Base-by-base conservation (phyloP, 2,888 invertebrate species). In the Rotaria macrura region DNA sequence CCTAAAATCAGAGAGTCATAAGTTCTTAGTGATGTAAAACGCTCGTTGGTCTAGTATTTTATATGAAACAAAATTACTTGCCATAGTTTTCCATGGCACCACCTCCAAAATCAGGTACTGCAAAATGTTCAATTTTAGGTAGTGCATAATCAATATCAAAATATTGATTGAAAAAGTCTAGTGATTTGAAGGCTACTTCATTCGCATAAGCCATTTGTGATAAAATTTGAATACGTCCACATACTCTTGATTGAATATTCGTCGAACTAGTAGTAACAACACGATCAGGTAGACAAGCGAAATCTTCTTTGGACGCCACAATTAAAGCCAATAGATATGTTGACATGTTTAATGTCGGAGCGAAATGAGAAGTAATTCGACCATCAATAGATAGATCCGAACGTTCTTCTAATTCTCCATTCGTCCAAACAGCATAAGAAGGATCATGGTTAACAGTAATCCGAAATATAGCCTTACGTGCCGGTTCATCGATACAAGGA, bases 321-420 rank as follows among this genome's bases (percentile, higher is more conserved):
- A 96, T 95, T 90, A 97, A 95, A 88, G 95, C 95, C 0, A 94
- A 94, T 25, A 97, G 91, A 89, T 97, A 97, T 0, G 96, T 96
- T 14, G 96, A 96, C 97, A 97, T 97, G 1, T 94, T 94, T 0
- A 95, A 94, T 85, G 95, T 95, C 87, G 94, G 93, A 40, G 93
- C 92, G 90, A 97, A 97, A 23, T 92, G 92, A 0, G 90, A 91
- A 40, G 88, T 87, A 14, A 87, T 84, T 84, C 85, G 84, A n/a
- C 84, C 43, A 40, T 85, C 79, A 49, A 54, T 55, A 6, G n/a
- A 25, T 7, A 2, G 0, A 25, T 55, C n/a, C 90, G 49, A 47
- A 14, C 47, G 87, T 7, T 90, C 88, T 85, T 90, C 90, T 10
- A 25, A 88, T 85, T 20, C 55, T 6, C 55, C 55, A n/a, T 55